A percentile compares a stretch with the other conserved stretches of the same genome.
These are phyloP conservation scores for Slavum lentiscoides DNA, from an alignment of 2,888 invertebrate genomes.

Conservation along the genomic window DNA sequence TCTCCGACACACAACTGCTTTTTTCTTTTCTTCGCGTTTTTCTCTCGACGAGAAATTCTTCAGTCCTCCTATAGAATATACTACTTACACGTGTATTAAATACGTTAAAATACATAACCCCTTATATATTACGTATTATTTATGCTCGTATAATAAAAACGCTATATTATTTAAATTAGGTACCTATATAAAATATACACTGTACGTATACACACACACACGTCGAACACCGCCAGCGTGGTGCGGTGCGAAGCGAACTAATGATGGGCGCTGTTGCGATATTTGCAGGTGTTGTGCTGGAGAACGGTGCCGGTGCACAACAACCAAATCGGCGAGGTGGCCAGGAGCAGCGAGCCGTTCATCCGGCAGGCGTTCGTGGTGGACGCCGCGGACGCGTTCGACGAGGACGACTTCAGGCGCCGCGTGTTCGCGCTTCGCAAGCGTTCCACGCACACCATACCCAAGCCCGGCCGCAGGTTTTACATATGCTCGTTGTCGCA, in stretches of 20 bases:
- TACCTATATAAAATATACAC: too few relatives aligned
- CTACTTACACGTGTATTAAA: too few relatives aligned
- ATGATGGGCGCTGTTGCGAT: background rate
- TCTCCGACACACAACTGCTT: too few relatives aligned
- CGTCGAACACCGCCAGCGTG: too few relatives aligned
- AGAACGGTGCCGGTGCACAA: constrained; percentile 89
- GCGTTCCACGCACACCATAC: constrained; percentile 85
- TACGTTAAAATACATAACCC: too few relatives aligned
- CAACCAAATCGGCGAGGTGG: constrained; percentile 85
- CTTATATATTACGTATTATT: too few relatives aligned
- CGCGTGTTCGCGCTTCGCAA: constrained; percentile 93
- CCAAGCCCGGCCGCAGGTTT: constrained; percentile 83
- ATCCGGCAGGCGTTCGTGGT: constrained; percentile 92
- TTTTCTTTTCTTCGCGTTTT: too few relatives aligned
- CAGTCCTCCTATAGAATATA: too few relatives aligned
- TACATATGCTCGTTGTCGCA: constrained; percentile 95
- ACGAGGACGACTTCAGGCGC: constrained; percentile 67
- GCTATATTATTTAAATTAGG: too few relatives aligned
- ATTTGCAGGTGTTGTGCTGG: constrained; percentile 80
- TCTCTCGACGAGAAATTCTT: too few relatives aligned
- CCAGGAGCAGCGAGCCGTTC: constrained; percentile 90
- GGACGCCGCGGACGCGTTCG: constrained; percentile 63
- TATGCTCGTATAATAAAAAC: too few relatives aligned
- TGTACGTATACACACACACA: too few relatives aligned
- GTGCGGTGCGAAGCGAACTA: background rate